A percentile compares a stretch with the other conserved stretches of the same genome.
Evolutionary conservation across 2,797 vertebrate genomes (phyloP).

Genomic region (Acrossocheilus fasciatus): DNA sequence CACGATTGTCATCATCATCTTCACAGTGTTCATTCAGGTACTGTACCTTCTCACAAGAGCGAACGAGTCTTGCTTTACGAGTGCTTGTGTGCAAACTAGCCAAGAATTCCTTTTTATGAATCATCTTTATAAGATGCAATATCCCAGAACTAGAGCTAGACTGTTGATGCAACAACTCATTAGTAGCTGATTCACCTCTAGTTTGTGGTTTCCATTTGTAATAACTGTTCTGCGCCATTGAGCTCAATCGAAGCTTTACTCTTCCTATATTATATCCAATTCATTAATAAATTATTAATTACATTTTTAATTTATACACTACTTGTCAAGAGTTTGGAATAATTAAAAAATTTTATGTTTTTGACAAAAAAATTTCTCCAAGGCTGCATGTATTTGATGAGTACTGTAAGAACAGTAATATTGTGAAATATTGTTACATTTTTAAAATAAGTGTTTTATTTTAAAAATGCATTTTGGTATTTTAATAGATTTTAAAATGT

Average conservation of each 20-base stretch:
- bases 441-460: too few relatives aligned
- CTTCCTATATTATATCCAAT: background rate
- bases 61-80: background rate
- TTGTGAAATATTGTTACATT: too few relatives aligned
- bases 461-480: too few relatives aligned
- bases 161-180: background rate
- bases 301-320: background rate
- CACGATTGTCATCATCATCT: slow-evolving; percentile 92
- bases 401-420: too few relatives aligned
- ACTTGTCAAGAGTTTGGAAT: background rate
- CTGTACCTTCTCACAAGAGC: slow-evolving; percentile 64
- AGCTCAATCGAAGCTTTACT: background rate
- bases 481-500: too few relatives aligned
- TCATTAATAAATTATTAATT: too few relatives aligned
- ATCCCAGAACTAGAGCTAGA: background rate
- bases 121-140: background rate
- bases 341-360: too few relatives aligned
- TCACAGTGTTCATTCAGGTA: slow-evolving; percentile 97
- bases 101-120: background rate
- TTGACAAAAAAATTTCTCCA: too few relatives aligned
- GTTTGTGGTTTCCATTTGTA: too few relatives aligned
- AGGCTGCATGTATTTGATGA: too few relatives aligned
- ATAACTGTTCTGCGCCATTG: background rate
- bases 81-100: background rate
- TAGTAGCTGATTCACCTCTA: background rate